Evolutionary conservation across 2,888 invertebrate species (phyloP), one percentile per base, ranked within the genome.

Genomic region (Limnephilus marmoratus): DNA sequence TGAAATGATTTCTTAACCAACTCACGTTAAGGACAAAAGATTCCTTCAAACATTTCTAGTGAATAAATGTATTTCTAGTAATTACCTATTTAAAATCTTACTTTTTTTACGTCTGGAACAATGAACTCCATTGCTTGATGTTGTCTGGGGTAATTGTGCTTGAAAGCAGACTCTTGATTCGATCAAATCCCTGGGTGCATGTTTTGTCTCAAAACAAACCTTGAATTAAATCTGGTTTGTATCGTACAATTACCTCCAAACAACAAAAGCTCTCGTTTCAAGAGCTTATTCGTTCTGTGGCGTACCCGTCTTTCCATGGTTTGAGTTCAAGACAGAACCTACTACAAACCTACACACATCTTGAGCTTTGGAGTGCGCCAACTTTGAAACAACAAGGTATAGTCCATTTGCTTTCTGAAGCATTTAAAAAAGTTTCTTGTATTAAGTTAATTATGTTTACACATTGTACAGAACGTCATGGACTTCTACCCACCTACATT

Each of bases 151-250:
- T 83, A 41, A 34, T 41, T 34, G 83, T 12, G 34, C 24, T 34
- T 41, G 34, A 41, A 83, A 41, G 37, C 37, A 37, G 37, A 83
- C 83, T 37, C 83, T 83, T 37, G 83, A 83, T 37, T 83, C 83
- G 24, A 83, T 83, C 83, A 83, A 24, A 41, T 37, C 37, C 9
- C 83, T 2, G 45, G 45, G 88, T 80, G 88, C 88, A 68, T 49
- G 88, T 89, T 45, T 89, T 45, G 88, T 37, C 88, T 89, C 88
- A 80, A 37, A 89, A 31, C 37, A 80, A 89, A 80, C 88, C 88
- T 89, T 89, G 88, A 81, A 89, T 89, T 80, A 81, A 89, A 89
- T 80, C 68, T 89, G 88, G 68, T 89, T 80, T 89, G 81, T 89
- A 45, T 24, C 88, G 88, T 80, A 81, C 88, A 89, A 89, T 89